Base-by-base conservation (phyloP, 2,797 vertebrate species). In the Benthosema pterotum region DNA sequence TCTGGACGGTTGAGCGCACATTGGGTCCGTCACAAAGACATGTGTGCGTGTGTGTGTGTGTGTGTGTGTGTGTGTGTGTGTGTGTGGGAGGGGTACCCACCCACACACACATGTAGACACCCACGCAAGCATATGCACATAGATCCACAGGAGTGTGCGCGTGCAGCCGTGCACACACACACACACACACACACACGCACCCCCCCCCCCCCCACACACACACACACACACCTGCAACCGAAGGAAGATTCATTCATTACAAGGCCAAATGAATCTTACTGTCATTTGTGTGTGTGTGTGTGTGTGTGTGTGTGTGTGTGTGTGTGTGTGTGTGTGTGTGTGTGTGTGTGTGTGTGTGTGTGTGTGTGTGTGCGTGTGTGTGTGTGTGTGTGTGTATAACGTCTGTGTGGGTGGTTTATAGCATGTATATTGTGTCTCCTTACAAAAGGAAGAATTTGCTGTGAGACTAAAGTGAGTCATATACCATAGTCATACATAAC, bases 381-480 rank as follows among this genome's bases (percentile, higher is more conserved):
- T 18, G 18, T 47, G 42, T 58, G 38, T 57, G 52, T 45, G 47
- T 18, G 14, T 47, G 42, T 2, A 38, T 11, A 38, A 38, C 32
- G 6, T 8, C 12, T 59, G 38, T 38, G 57, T 18, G 32, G 19
- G 7, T 43, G 28, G 50, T 75, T 74, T 53, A 38, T 9, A 58
- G 62, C 25, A 42, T 67, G 65, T 71, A 72, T 60, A 11, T 51
- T 80, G 69, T 74, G 60, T 72, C 49, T 59, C 32, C 71, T 76
- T 52, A 69, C 42, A 28, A 74, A 52, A 49, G 17, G 15, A 74
- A 16, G 57, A 63, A 76, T 65, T 66, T 60, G 71, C 75, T 38
- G 75, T 2, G 2, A 63, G 67, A 74, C 52, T 71, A 73, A 65
- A 42, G 51, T 83, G 78, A 87, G 54, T 82, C 75, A 78, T 42